Evolutionary conservation across 2,113 vertebrate species (phyloP), one percentile per base, ranked within the genome.

Genomic region (Sylvilagus bachmani): DNA sequence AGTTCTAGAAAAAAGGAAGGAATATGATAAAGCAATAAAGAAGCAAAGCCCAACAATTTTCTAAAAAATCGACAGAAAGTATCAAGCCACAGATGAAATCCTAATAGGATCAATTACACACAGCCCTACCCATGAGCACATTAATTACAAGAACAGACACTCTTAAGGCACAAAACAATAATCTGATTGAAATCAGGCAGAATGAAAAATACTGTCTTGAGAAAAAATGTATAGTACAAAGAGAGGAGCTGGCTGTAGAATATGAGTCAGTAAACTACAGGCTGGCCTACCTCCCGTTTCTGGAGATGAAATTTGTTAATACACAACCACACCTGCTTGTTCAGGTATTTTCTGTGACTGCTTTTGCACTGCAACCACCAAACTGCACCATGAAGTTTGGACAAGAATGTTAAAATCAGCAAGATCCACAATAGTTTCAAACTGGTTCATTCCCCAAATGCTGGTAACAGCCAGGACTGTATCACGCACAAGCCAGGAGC

Each of bases 21-120:
- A 82, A 69, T 51, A 66, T 14, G 25, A 69, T 67, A 12, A 82
- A 95, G 31, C 33, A 91, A 61, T 91, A 74, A 36, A 0, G 6
- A 92, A 92, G 69, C 69, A 81, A 66, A 38, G 5, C 22, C 61
- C 53, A 91, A 70, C 13, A 82, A 67, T 69, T 75, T 87, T 91
- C 36, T 21, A 82, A 14, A 14, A 95, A 91, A 36, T 67, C 58
- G 78, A 69, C 19, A 75, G 62, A 95, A 61, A 5, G 19, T 58
- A 33, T 61, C 67, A 82, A 87, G 49, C 19, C 62, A 31, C 10
- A 75, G 17, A 92, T 83, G 83, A 87, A 69, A 38, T 70, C 31
- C 31, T 75, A 75, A 77, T 5, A 75, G 25, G 19, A 82, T 61
- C 31, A 61, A 31, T 31, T 86, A 74, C 69, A 75, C 29, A 58